Percentiles rank a stretch among this genome's conserved stretches.
Conservation (phyloP, 92 coral and sea anemone genomes). For the Zoanthus sociatus region DNA sequence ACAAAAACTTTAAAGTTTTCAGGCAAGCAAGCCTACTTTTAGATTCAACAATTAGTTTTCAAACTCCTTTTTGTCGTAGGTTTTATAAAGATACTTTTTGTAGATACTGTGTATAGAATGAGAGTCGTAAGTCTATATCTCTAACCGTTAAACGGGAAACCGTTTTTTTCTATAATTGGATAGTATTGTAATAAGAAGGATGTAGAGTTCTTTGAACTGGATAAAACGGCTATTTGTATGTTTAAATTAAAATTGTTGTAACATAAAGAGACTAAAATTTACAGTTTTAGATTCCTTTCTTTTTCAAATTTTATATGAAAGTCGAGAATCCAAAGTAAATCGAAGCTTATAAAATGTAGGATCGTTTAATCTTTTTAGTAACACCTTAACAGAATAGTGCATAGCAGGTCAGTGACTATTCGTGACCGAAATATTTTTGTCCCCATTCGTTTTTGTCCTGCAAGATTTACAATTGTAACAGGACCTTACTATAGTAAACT, state of each 20-base stretch:
- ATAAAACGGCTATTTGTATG: too few species aligned
- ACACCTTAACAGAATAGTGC: too few species aligned
- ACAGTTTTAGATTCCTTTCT: neutral
- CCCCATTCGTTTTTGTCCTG: too few species aligned
- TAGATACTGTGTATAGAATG: neutral
- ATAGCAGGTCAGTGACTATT: too few species aligned
- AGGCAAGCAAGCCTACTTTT: neutral
- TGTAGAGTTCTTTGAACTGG: neutral
- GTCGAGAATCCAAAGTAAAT: neutral
- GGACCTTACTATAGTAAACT: too few species aligned
- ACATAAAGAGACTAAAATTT: neutral
- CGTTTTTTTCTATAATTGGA: neutral
- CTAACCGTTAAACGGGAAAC: neutral
- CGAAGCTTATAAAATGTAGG: too few species aligned
- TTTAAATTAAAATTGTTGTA: neutral
- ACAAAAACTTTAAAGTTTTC: neutral
- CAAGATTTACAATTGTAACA: too few species aligned
- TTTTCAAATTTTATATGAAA: neutral
- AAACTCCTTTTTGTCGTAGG: neutral
- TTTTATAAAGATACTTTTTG: neutral
- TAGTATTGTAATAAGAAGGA: neutral
- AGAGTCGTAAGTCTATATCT: neutral
- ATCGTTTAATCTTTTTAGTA: too few species aligned
- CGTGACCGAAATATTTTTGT: too few species aligned
- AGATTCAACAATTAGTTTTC: neutral